Evolutionary conservation across 2,797 vertebrate species (phyloP), one percentile per base, ranked within the genome.

Genomic region (Stomatorhinus walkeri): DNA sequence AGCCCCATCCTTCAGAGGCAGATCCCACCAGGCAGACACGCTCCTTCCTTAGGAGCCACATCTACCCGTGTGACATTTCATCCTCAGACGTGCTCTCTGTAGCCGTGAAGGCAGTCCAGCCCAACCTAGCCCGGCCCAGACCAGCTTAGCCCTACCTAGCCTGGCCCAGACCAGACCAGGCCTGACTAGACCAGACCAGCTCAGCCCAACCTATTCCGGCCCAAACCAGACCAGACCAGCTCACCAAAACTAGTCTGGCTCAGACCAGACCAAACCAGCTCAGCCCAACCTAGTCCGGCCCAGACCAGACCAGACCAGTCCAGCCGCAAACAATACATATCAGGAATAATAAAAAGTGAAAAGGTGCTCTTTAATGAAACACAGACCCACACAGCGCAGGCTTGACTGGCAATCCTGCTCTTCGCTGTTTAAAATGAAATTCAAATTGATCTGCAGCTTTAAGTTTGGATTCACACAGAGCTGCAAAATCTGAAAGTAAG

Each of bases 401-500:
- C 16, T n/a, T 36, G 72, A 16, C 72, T 43, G 36, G 36, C 16
- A 40, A 79, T 79, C 72, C 72, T 79, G 72, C 72, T 36, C 32
- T 14, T 76, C 72, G 6, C 68, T 8, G 16, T 40, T 76, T 16
- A 76, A 76, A 40, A 36, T 36, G 14, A 76, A 76, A 76, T 76
- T 76, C 72, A 79, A 79, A 43, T 40, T 40, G 28, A 81, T 59
- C 32, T 14, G 40, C 14, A 87, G 76, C 40, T 87, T 40, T n/a
- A 51, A 24, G 22, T 24, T 43, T n/a, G 46, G 49, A 36, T 46
- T 68, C 61, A 48, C 46, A 43, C 32, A 61, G 36, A 49, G 54
- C 64, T 56, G 68, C 85, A 81, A 54, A 43, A 54, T 43, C 16
- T 49, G 64, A 81, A 88, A 81, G 43, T 87, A 9, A 76, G 59